Conservation (phyloP, 1,140 invertebrate genomes). For the Drosophila pachea region DNA sequence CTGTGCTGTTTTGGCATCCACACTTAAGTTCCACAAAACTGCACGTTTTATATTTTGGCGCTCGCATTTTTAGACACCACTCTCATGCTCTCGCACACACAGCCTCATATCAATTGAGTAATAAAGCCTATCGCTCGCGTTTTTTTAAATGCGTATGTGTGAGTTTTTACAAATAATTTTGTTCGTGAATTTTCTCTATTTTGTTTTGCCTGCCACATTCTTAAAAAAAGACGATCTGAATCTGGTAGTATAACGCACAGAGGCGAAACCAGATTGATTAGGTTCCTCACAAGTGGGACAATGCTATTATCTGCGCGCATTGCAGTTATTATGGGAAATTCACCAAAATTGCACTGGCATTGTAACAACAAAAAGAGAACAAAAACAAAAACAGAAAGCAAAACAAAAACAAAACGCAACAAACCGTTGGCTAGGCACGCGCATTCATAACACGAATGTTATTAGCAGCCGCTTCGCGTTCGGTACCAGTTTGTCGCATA, state of each 20-base stretch:
- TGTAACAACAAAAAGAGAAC: not conserved
- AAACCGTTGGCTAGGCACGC: slow-evolving; percentile 15
- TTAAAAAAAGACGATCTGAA: not conserved
- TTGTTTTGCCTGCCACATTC: slow-evolving; percentile 16
- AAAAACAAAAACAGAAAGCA: not conserved
- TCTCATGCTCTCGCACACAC: slow-evolving; percentile 10
- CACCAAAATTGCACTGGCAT: slow-evolving; percentile 63
- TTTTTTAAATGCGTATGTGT: slow-evolving; percentile 23
- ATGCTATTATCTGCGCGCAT: slow-evolving; percentile 20
- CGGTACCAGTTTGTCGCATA: slow-evolving; percentile 28
- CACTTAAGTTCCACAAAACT: slow-evolving; percentile 58
- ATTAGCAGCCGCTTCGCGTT: not conserved
- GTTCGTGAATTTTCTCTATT: slow-evolving; percentile 11
- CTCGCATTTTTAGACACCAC: slow-evolving; percentile 34
- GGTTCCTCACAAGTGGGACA: slow-evolving; percentile 2
- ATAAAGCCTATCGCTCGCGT: slow-evolving; percentile 46
- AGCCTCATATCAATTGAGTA: slow-evolving; percentile 25
- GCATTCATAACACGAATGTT: slow-evolving; percentile 13
- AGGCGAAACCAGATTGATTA: slow-evolving; percentile 16
- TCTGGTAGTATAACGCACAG: not conserved
- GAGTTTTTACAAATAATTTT: not conserved
- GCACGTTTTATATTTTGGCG: slow-evolving; percentile 53
- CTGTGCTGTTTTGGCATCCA: slow-evolving; percentile 34
- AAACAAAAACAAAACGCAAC: not conserved
- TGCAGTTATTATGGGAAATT: slow-evolving; percentile 55